These are phyloP conservation scores for Standfussiana lucernea DNA, from an alignment of 2,888 invertebrate genomes.

Conservation along the genomic window DNA sequence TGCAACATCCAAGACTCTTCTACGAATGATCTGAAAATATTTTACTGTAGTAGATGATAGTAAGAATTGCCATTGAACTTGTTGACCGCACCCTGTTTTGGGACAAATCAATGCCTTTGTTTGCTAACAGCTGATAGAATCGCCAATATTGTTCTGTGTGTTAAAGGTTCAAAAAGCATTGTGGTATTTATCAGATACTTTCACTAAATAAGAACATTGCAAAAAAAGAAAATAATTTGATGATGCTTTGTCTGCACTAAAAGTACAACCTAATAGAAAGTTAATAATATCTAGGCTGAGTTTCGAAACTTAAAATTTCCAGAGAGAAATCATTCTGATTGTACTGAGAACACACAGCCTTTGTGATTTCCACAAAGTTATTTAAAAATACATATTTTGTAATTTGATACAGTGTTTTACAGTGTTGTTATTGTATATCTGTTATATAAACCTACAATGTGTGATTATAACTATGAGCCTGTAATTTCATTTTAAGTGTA, in stretches of 20 bases:
- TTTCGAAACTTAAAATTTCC: not conserved
- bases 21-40: not conserved
- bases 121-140: constrained; percentile 1
- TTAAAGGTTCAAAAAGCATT: not conserved
- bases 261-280: not conserved
- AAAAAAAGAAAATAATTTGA: not conserved
- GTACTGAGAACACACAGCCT: not conserved
- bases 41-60: not conserved
- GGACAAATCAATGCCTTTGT: constrained; percentile 3
- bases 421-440: constrained; percentile 35
- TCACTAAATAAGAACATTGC: not conserved
- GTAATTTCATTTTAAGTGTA: constrained; percentile 57
- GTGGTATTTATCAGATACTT: not conserved
- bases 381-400: constrained; percentile 48
- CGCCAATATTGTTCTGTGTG: not conserved
- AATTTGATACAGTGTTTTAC: constrained; percentile 46
- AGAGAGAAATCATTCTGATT: not conserved
- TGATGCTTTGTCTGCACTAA: constrained; percentile 15
- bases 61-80: not conserved
- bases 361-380: constrained; percentile 17
- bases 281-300: not conserved
- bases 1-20: not conserved
- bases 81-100: constrained; percentile 42
- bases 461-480: constrained; percentile 16
- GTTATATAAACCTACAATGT: constrained; percentile 36